A percentile compares a stretch with the other conserved stretches of the same genome.
Evolutionary conservation across 2,888 invertebrate species (phyloP).

Genomic region (Phania funesta): DNA sequence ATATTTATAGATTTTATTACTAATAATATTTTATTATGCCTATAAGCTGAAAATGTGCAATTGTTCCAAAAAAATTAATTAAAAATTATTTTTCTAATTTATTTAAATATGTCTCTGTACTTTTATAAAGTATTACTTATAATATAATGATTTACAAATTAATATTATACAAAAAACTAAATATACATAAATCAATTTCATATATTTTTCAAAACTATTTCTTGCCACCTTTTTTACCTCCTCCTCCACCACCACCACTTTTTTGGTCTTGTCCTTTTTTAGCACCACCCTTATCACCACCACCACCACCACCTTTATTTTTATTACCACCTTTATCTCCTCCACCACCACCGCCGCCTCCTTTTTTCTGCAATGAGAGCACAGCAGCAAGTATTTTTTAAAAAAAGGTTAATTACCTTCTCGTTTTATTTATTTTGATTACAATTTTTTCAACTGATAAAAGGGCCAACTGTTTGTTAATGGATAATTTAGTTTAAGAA

Average conservation of each 20-base stretch:
- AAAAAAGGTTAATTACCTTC: constrained; percentile 62
- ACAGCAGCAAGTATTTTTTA: constrained; percentile 34
- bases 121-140: constrained; percentile 37
- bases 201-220: constrained; percentile 69
- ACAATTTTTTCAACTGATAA: constrained; percentile 47
- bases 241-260: constrained; percentile 70
- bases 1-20: neutral
- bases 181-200: constrained; percentile 8
- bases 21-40: neutral
- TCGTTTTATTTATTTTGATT: constrained; percentile 59
- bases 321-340: constrained; percentile 72
- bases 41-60: neutral
- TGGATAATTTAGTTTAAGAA: constrained; percentile 56
- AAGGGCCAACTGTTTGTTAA: constrained; percentile 61
- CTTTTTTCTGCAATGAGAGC: constrained; percentile 74
- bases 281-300: constrained; percentile 71
- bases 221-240: constrained; percentile 78
- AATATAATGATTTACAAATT: neutral
- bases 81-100: constrained; percentile 16
- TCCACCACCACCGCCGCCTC: constrained; percentile 68
- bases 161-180: neutral
- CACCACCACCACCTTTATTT: constrained; percentile 72
- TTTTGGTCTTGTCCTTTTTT: constrained; percentile 78
- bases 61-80: constrained; percentile 14
- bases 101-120: constrained; percentile 10